Evolutionary conservation across 2,113 vertebrate genomes (phyloP).

Genomic region (Channa maculata): DNA sequence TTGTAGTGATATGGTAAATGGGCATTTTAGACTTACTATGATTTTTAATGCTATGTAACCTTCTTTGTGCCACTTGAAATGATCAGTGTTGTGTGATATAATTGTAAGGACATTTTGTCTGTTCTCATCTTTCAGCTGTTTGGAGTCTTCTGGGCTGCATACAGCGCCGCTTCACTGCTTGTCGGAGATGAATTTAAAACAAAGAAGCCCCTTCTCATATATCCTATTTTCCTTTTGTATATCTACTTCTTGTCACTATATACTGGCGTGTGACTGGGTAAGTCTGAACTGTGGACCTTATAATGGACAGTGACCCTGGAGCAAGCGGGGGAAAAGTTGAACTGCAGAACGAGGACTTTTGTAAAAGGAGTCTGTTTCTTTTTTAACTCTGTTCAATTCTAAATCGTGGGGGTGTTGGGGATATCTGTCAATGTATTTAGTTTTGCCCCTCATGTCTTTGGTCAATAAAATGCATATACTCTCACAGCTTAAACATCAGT

Average conservation of each 20-base stretch:
- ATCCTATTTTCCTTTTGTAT: constrained; percentile 98
- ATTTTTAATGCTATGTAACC: too few relatives aligned
- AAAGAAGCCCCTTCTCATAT: constrained; percentile 99
- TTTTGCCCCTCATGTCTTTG: constrained; percentile 84
- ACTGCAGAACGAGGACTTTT: constrained; percentile 55
- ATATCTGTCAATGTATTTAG: constrained; percentile 85
- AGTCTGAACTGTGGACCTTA: constrained; percentile 61
- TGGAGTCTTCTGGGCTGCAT: constrained; percentile 99
- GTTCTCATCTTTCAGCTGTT: constrained; percentile 86
- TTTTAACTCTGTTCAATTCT: constrained; percentile 54
- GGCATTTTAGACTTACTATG: too few relatives aligned
- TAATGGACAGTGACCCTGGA: constrained; percentile 70
- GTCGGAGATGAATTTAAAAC: constrained; percentile 99
- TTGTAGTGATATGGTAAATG: too few relatives aligned
- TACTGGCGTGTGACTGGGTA: constrained; percentile 92
- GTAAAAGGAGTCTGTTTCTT: constrained; percentile 57
- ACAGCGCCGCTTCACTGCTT: constrained; percentile 97
- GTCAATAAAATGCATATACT: constrained; percentile 82
- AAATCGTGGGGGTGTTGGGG: constrained; percentile 70
- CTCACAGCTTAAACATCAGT: constrained; percentile 60
- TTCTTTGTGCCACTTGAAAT: neutral
- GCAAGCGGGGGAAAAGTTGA: constrained; percentile 1
- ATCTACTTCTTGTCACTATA: constrained; percentile 99
- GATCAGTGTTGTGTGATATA: neutral
- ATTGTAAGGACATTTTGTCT: neutral